Evolutionary conservation across 1,140 invertebrate genomes (phyloP).

Genomic region (Drosophila sp.): DNA sequence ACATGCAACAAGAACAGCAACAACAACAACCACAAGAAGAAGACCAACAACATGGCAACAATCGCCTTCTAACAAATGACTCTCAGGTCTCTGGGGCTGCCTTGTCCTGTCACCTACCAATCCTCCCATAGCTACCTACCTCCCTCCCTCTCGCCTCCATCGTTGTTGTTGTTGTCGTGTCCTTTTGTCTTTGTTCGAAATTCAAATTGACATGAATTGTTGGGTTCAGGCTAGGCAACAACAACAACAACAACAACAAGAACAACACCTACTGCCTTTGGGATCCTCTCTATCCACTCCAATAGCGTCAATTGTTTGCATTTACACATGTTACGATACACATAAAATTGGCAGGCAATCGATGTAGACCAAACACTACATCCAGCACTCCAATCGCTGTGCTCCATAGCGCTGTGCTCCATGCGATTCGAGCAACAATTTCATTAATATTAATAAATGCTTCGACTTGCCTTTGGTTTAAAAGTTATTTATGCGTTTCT

Average conservation of each 20-base stretch:
- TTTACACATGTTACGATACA: conserved; percentile 81
- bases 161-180: conserved; percentile 48
- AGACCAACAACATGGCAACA: conserved; percentile 52
- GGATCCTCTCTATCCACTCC: conserved; percentile 26
- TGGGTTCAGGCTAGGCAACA: conserved; percentile 32
- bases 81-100: conserved; percentile 73
- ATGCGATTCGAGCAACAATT: conserved; percentile 72
- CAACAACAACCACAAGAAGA: no score
- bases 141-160: conserved; percentile 19
- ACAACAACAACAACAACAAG: neutral
- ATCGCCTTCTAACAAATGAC: conserved; percentile 82
- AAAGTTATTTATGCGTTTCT: conserved; percentile 58
- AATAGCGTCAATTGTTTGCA: conserved; percentile 79
- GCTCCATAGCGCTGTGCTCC: no score
- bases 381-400: conserved; percentile 6
- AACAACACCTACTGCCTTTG: conserved; percentile 34
- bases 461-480: conserved; percentile 27
- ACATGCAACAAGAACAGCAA: conserved; percentile 20
- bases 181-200: conserved; percentile 80
- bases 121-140: neutral
- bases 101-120: conserved; percentile 62
- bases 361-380: conserved; percentile 28
- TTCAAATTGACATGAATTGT: conserved; percentile 82
- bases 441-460: conserved; percentile 79
- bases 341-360: conserved; percentile 78